These are phyloP conservation scores for Agrilus planipennis DNA, from an alignment of 1,140 invertebrate species.

Conservation along the genomic window DNA sequence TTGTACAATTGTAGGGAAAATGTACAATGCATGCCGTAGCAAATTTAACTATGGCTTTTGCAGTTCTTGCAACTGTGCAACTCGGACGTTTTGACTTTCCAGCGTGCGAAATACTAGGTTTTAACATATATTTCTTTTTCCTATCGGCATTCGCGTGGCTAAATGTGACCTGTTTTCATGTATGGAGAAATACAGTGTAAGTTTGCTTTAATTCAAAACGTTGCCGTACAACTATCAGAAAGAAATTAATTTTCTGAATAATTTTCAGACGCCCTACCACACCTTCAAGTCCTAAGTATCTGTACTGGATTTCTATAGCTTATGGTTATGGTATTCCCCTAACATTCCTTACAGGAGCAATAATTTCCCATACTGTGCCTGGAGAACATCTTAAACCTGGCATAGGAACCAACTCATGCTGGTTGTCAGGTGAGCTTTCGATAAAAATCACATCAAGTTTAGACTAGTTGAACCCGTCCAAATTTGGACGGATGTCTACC, in stretches of 20 bases:
- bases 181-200: conserved; percentile 49
- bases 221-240: background rate
- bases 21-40: conserved; percentile 42
- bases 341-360: conserved; percentile 37
- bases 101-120: conserved; percentile 37
- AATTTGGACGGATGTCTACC: too few species aligned
- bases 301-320: conserved; percentile 40
- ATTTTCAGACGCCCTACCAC: conserved; percentile 30
- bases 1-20: too few species aligned
- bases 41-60: conserved; percentile 43
- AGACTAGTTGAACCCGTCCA: too few species aligned
- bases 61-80: conserved; percentile 42
- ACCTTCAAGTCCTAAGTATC: conserved; percentile 35
- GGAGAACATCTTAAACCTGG: conserved; percentile 43
- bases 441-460: too few species aligned
- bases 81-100: conserved; percentile 34
- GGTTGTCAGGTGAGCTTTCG: conserved; percentile 40
- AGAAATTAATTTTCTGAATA: conserved; percentile 2
- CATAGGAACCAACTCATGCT: conserved; percentile 43
- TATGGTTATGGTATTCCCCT: conserved; percentile 46
- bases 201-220: conserved; percentile 19
- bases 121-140: conserved; percentile 48
- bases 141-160: conserved; percentile 54
- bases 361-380: conserved; percentile 39
- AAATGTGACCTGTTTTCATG: conserved; percentile 50